Conservation (phyloP, 2,888 invertebrate species). For the Hemicrepidius hirtus region DNA sequence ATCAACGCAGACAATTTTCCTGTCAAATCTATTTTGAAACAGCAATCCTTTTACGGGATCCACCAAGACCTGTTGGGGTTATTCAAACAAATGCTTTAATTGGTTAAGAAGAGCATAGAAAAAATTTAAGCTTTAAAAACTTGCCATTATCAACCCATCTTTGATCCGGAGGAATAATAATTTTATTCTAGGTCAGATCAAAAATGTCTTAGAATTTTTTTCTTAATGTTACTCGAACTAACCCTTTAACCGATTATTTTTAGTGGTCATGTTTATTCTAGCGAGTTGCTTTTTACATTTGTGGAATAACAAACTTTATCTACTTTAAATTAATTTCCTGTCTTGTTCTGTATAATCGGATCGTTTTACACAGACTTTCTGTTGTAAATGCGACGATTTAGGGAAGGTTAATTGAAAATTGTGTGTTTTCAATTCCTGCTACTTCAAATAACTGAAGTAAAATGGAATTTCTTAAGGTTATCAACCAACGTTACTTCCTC, state of each 20-base stretch:
- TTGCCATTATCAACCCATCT: no score
- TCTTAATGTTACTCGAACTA: no score
- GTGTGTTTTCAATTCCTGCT: constrained; percentile 8
- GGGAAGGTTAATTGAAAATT: constrained; percentile 18
- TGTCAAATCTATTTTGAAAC: constrained; percentile 88
- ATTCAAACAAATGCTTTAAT: background rate
- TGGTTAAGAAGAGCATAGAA: no score
- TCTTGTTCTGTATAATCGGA: background rate
- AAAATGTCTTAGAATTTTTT: no score
- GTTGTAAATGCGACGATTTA: background rate
- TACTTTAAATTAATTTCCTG: background rate
- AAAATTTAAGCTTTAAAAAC: no score
- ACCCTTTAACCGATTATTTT: background rate
- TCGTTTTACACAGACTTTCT: background rate
- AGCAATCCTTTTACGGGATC: constrained; percentile 83
- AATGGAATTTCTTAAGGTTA: background rate
- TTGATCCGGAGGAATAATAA: no score
- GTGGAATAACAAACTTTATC: background rate
- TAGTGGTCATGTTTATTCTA: no score
- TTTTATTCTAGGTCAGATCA: no score
- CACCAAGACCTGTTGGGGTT: constrained; percentile 74
- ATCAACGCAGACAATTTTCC: constrained; percentile 84
- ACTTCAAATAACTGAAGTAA: constrained; percentile 2
- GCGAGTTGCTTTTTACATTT: background rate
- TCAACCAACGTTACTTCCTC: background rate